phyloP scores from a whole-genome alignment of 2,888 invertebrate species.

The Cosmia trapezina region DNA sequence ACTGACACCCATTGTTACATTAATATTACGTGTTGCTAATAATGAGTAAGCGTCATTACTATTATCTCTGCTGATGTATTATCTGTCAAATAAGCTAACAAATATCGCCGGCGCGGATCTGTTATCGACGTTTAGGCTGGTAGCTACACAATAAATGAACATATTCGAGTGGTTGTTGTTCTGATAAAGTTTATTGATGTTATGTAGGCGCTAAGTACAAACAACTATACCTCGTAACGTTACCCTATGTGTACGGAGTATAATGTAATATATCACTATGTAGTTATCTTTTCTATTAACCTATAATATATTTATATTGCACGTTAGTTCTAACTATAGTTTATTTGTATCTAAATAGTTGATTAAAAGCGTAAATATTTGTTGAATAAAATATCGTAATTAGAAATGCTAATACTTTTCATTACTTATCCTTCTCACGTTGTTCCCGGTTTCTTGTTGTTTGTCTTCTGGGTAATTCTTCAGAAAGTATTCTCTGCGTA shows the following conservation, averaged over 20 bases:
- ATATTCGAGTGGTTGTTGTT: constrained; percentile 80
- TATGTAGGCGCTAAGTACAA: constrained; percentile 79
- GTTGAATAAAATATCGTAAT: constrained; percentile 74
- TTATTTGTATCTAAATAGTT: constrained; percentile 66
- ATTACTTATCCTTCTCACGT: constrained; percentile 51
- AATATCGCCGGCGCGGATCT: constrained; percentile 73
- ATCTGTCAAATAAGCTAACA: constrained; percentile 83
- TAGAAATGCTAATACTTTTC: constrained; percentile 63
- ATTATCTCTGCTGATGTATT: constrained; percentile 81
- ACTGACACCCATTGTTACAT: constrained; percentile 69
- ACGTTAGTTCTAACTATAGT: constrained; percentile 67
- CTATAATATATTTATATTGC: constrained; percentile 65
- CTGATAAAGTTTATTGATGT: constrained; percentile 83
- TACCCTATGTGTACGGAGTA: constrained; percentile 66
- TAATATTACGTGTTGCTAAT: constrained; percentile 76
- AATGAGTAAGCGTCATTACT: constrained; percentile 74
- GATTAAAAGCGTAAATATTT: constrained; percentile 61
- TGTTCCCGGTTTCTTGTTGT: constrained; percentile 56
- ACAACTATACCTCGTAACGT: constrained; percentile 65
- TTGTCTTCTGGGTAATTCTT: constrained; percentile 24
- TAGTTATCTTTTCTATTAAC: constrained; percentile 62
- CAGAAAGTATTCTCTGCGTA: no score
- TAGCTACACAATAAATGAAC: constrained; percentile 81
- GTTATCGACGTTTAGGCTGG: constrained; percentile 78
- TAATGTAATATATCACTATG: constrained; percentile 66